Evolutionary conservation across 1,140 invertebrate genomes (phyloP).

Genomic region (Prorops nasuta): DNA sequence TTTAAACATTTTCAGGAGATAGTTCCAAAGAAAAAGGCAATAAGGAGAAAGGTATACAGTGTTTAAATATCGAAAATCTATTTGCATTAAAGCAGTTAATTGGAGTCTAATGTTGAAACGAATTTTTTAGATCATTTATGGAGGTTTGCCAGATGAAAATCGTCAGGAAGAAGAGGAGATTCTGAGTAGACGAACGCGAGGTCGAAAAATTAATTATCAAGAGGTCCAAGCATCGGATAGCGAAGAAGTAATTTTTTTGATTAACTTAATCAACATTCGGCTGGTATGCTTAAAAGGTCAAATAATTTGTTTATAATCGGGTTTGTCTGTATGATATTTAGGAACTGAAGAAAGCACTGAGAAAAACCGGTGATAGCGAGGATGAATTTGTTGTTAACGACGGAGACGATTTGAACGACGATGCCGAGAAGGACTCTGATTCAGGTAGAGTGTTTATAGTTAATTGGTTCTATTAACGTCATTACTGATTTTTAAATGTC

Average conservation of each 20-base stretch:
- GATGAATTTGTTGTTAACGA: conserved; percentile 60
- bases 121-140: conserved; percentile 63
- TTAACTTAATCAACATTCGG: too few relatives aligned
- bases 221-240: conserved; percentile 66
- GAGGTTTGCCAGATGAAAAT: conserved; percentile 58
- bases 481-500: not conserved
- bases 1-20: too few relatives aligned
- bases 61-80: too few relatives aligned
- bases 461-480: not conserved
- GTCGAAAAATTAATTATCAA: conserved; percentile 70
- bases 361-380: conserved; percentile 58
- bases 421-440: conserved; percentile 53
- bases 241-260: conserved; percentile 60
- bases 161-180: conserved; percentile 51
- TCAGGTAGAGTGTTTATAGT: conserved; percentile 38
- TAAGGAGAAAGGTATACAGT: too few relatives aligned
- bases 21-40: too few relatives aligned
- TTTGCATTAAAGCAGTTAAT: not conserved
- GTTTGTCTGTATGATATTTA: conserved; percentile 24
- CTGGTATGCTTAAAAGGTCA: too few relatives aligned
- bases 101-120: too few relatives aligned
- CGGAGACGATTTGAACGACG: conserved; percentile 56
- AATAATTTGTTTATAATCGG: too few relatives aligned
- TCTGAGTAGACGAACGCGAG: conserved; percentile 61
- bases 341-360: conserved; percentile 52